Conservation (phyloP, 2,888 invertebrate genomes). For the Acrobasis suavella region DNA sequence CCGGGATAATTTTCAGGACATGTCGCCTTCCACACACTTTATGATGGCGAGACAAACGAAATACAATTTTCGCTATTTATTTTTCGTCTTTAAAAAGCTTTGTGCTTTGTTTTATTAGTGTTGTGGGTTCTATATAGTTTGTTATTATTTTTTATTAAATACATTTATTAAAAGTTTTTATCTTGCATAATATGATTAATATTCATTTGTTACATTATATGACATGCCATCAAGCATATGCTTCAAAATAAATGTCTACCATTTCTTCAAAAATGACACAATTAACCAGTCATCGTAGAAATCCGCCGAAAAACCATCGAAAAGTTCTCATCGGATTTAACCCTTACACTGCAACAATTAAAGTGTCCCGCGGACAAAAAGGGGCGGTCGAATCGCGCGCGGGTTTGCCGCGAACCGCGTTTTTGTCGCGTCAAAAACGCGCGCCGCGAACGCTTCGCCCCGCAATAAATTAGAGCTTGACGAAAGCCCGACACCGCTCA, state of each 20-base stretch:
- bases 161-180: too few relatives aligned
- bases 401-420: slow-evolving; percentile 47
- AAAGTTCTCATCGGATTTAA: slow-evolving; percentile 18
- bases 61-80: slow-evolving; percentile 40
- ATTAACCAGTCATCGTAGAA: slow-evolving; percentile 14
- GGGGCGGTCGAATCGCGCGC: slow-evolving; percentile 56
- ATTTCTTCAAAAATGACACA: slow-evolving; percentile 12
- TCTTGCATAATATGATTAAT: too few relatives aligned
- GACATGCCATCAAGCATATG: background rate
- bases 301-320: slow-evolving; percentile 5
- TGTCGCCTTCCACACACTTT: slow-evolving; percentile 57
- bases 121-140: background rate
- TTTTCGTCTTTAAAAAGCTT: slow-evolving; percentile 29
- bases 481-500: slow-evolving; percentile 77
- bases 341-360: slow-evolving; percentile 74
- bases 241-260: background rate
- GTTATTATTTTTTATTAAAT: too few relatives aligned
- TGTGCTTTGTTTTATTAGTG: slow-evolving; percentile 1
- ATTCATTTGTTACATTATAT: background rate
- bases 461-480: slow-evolving; percentile 77
- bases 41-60: slow-evolving; percentile 46
- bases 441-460: slow-evolving; percentile 57
- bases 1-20: slow-evolving; percentile 63
- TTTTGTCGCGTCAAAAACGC: slow-evolving; percentile 73
- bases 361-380: slow-evolving; percentile 71